Conservation (phyloP, 2,797 vertebrate species). For the Pangasius sanitwongsei region DNA sequence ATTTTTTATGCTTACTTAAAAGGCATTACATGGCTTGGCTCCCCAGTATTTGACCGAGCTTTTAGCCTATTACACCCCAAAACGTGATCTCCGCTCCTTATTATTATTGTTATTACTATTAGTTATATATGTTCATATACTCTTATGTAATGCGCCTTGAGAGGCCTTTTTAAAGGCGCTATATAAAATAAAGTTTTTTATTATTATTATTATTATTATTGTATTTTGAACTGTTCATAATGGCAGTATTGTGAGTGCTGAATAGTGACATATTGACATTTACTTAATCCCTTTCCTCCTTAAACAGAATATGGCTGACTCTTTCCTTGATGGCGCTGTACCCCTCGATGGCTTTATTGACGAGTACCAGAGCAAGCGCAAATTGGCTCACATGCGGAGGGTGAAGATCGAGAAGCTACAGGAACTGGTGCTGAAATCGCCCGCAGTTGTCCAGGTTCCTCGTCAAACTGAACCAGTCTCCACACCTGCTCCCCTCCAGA, state of each 20-base stretch:
- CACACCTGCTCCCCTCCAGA: constrained; percentile 50
- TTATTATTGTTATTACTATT: too few relatives aligned
- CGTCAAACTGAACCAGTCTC: constrained; percentile 65
- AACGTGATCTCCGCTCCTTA: too few relatives aligned
- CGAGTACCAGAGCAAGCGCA: constrained; percentile 88
- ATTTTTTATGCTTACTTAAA: too few relatives aligned
- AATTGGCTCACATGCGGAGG: constrained; percentile 87
- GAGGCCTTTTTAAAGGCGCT: too few relatives aligned
- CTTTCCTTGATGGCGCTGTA: constrained; percentile 88
- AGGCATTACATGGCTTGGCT: too few relatives aligned
- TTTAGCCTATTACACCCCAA: too few relatives aligned
- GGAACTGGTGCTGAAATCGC: constrained; percentile 91
- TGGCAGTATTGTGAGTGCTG: not conserved
- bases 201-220: too few relatives aligned
- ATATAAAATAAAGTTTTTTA: too few relatives aligned
- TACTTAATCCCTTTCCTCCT: not conserved
- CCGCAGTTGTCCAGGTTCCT: constrained; percentile 72
- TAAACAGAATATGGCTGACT: constrained; percentile 88
- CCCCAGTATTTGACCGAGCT: too few relatives aligned
- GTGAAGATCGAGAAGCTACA: constrained; percentile 98
- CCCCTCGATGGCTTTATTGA: constrained; percentile 90
- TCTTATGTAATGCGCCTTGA: too few relatives aligned
- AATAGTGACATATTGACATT: not conserved
- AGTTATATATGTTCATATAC: too few relatives aligned
- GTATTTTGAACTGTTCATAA: not conserved